These are phyloP conservation scores for Drosophila eohydei DNA, from an alignment of 2,888 invertebrate genomes.

Conservation along the genomic window DNA sequence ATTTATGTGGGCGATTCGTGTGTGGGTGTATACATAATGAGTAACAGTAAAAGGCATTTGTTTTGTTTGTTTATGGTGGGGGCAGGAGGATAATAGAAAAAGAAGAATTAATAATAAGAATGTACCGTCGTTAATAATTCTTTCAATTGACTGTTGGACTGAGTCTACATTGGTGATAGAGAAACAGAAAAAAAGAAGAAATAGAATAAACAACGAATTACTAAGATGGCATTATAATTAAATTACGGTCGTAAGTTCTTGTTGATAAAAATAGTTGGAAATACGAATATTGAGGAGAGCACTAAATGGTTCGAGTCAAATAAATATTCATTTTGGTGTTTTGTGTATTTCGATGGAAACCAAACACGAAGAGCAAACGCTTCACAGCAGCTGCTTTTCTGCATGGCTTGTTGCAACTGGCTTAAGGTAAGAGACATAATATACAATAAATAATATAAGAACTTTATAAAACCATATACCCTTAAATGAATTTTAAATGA, in stretches of 20 bases:
- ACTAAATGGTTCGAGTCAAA: constrained; percentile 26
- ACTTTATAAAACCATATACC: constrained; percentile 57
- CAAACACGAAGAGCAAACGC: constrained; percentile 63
- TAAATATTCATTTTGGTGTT: constrained; percentile 23
- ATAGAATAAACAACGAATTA: constrained; percentile 82
- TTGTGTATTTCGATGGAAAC: constrained; percentile 8
- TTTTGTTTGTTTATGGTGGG: constrained; percentile 10
- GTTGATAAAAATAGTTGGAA: constrained; percentile 2
- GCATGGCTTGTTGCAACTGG: constrained; percentile 36
- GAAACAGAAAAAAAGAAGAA: constrained; percentile 82
- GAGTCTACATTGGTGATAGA: constrained; percentile 86
- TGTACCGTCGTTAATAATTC: constrained; percentile 86
- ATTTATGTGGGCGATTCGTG: constrained; percentile 37
- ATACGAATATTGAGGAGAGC: constrained; percentile 16
- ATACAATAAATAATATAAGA: constrained; percentile 27
- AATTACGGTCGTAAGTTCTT: constrained; percentile 36
- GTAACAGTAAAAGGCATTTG: constrained; percentile 30
- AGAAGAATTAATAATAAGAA: constrained; percentile 71
- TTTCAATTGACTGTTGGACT: constrained; percentile 87
- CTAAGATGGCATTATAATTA: constrained; percentile 74
- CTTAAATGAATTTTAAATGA: constrained; percentile 54
- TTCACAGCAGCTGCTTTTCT: constrained; percentile 59
- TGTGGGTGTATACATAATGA: constrained; percentile 19
- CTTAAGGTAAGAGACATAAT: constrained; percentile 24
- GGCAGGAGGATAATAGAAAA: constrained; percentile 61